Conservation (phyloP, 2,797 vertebrate species). For the Glossophaga mutica region DNA sequence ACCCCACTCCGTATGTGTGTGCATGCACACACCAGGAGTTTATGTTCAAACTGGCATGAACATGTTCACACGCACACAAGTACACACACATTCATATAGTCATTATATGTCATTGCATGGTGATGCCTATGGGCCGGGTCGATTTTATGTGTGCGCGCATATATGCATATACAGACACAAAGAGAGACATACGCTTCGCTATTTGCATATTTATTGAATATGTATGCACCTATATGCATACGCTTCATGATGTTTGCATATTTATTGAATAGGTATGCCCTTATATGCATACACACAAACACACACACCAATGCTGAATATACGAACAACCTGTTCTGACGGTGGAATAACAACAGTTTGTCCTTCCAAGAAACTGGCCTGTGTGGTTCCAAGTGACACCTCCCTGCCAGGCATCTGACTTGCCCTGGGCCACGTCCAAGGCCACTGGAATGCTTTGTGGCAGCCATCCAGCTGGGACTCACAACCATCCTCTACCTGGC, state of each 20-base stretch:
- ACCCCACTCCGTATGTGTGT: not conserved
- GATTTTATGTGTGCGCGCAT: not conserved
- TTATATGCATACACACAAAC: not conserved
- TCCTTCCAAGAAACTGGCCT: slow-evolving; percentile 65
- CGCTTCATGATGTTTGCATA: not conserved
- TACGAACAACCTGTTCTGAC: not conserved
- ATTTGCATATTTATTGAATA: not conserved
- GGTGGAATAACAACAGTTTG: slow-evolving; percentile 48
- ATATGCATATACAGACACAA: not conserved
- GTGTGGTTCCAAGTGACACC: slow-evolving; percentile 53
- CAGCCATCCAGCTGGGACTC: not conserved
- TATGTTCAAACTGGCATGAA: not conserved
- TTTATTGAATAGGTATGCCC: not conserved
- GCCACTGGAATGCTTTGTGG: slow-evolving; percentile 48
- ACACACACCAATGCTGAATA: not conserved
- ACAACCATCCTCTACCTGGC: not conserved
- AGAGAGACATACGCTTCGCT: not conserved
- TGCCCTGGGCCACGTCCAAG: slow-evolving; percentile 33
- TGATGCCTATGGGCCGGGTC: not conserved
- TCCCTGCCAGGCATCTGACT: slow-evolving; percentile 49
- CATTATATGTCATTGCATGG: not conserved
- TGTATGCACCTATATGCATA: too few relatives aligned
- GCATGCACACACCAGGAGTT: not conserved
- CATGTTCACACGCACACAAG: not conserved
- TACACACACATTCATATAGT: not conserved